A percentile compares a stretch with the other conserved stretches of the same genome.
Conservation (phyloP, 2,797 vertebrate species). For the Tachyglossus aculeatus region DNA sequence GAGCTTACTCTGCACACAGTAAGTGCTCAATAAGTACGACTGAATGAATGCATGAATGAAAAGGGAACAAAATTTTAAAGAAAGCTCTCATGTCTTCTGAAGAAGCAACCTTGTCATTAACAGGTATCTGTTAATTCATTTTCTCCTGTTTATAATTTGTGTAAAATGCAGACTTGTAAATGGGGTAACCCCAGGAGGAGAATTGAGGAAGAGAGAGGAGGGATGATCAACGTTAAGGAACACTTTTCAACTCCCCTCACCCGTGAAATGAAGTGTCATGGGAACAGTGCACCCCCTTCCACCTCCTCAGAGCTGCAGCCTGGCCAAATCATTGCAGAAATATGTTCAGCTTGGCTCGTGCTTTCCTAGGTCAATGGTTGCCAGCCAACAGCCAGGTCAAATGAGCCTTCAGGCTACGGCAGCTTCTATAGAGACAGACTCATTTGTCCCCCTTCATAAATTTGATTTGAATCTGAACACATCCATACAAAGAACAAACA, state of each 20-base stretch:
- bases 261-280: rapidly evolving
- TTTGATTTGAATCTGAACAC: not conserved
- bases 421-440: not conserved
- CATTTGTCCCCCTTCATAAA: rapidly evolving
- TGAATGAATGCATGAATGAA: too few relatives aligned
- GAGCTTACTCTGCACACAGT: too few relatives aligned
- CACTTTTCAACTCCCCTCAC: not conserved
- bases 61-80: not conserved
- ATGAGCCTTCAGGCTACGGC: not conserved
- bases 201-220: not conserved
- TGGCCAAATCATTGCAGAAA: not conserved
- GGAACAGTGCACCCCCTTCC: not conserved
- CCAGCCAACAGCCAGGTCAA: not conserved
- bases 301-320: not conserved
- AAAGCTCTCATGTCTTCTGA: not conserved
- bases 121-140: not conserved
- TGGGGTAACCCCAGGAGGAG: not conserved
- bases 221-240: not conserved
- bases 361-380: not conserved
- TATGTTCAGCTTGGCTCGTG: rapidly evolving
- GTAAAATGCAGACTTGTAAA: not conserved
- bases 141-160: not conserved
- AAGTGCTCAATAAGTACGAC: too few relatives aligned
- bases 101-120: not conserved
- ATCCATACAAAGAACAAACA: rapidly evolving